Percentiles rank a stretch among this genome's conserved stretches.
Conservation (phyloP, 1,140 invertebrate species). For the Bombus impatiens region DNA sequence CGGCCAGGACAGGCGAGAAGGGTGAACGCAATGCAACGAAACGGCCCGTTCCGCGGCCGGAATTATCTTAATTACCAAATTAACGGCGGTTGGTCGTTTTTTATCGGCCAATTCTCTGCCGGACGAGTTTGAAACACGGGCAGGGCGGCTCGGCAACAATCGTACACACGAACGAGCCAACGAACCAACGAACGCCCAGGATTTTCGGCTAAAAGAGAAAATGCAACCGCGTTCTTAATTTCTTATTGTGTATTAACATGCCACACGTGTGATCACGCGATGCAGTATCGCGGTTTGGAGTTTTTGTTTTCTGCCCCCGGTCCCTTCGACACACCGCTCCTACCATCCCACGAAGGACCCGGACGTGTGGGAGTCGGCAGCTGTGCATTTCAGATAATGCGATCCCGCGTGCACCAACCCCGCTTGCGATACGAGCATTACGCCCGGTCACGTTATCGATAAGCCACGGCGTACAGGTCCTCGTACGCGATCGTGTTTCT, state of each 20-base stretch:
- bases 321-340: neutral
- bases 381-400: constrained; percentile 76
- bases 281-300: constrained; percentile 72
- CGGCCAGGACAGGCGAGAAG: constrained; percentile 1
- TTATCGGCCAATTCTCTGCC: constrained; percentile 49
- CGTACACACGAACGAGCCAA: constrained; percentile 16
- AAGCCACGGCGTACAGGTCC: constrained; percentile 44
- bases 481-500: neutral
- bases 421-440: constrained; percentile 63
- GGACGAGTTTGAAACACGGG: constrained; percentile 51
- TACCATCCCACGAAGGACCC: constrained; percentile 60
- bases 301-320: constrained; percentile 62
- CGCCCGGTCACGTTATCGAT: constrained; percentile 71
- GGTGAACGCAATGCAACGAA: constrained; percentile 14
- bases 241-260: constrained; percentile 79
- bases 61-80: constrained; percentile 57
- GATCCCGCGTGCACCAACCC: constrained; percentile 62
- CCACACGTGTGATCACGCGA: constrained; percentile 78
- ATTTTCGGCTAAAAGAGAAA: constrained; percentile 39
- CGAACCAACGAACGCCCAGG: neutral
- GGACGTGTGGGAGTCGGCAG: constrained; percentile 76
- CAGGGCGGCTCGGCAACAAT: constrained; percentile 27
- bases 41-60: neutral
- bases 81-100: constrained; percentile 56
- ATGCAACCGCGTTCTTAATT: constrained; percentile 72